Percentiles rank a stretch among this genome's conserved stretches.
Evolutionary conservation across 2,113 vertebrate species (phyloP).

Genomic region (Beaufortia kweichowensis): DNA sequence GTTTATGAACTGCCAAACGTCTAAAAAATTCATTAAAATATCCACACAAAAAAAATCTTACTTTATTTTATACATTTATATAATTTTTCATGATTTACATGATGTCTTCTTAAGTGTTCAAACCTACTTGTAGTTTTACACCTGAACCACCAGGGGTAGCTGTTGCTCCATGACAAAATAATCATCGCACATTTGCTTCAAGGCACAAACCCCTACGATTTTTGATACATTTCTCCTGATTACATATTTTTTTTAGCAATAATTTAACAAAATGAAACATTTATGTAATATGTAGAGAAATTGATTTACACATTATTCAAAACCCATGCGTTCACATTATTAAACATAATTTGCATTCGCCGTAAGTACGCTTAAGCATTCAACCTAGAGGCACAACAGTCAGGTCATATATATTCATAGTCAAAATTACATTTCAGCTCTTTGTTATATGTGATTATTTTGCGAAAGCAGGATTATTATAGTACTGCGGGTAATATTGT

Average conservation of each 20-base stretch:
- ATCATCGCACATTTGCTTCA: background rate
- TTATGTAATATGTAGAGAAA: background rate
- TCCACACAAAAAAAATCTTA: no score
- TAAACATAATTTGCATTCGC: constrained; percentile 19
- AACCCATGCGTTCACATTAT: background rate
- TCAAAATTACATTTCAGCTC: constrained; percentile 11
- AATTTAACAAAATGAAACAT: constrained; percentile 9
- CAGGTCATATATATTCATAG: background rate
- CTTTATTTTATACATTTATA: no score
- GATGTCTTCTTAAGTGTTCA: no score
- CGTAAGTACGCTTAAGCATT: background rate
- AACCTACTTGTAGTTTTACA: background rate
- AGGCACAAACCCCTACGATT: background rate
- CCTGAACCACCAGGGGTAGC: constrained; percentile 73
- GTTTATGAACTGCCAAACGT: no score
- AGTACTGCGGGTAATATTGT: background rate
- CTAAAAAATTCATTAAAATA: no score
- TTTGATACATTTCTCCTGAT: background rate
- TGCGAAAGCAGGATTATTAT: background rate
- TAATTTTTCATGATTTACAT: no score
- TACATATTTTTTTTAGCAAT: background rate
- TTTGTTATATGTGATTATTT: constrained; percentile 3
- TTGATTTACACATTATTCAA: constrained; percentile 20
- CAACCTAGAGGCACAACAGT: constrained; percentile 10
- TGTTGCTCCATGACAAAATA: constrained; percentile 66